Evolutionary conservation across 2,888 invertebrate species (phyloP), one percentile per base, ranked within the genome.

Genomic region (Scaptomyza polygonia): DNA sequence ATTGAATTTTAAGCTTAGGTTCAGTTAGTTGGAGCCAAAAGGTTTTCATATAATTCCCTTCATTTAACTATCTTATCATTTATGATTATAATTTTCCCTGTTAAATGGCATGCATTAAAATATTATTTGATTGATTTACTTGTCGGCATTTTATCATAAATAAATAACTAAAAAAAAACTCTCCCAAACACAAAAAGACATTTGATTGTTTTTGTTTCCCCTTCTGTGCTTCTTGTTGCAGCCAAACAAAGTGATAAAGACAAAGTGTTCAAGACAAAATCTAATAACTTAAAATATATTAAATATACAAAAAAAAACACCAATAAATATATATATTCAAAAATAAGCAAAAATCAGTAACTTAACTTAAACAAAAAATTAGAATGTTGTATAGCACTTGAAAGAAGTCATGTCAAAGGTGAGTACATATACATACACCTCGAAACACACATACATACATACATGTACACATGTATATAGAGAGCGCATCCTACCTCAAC

Each of bases 231-330:
- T 42, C 34, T 54, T 58, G 5, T 80, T 86, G 81, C 78, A 82
- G 81, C 78, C 81, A 80, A 77, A 72, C 69, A 70, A 80, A 82
- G 82, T 82, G 82, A 82, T 82, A 82, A 86, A 82, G 82, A 84
- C 86, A 86, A 86, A 84, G 82, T 82, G 82, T 82, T 82, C 82
- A 82, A 80, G 85, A 75, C 62, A 78, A 84, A 82, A 86, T 84
- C 75, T 84, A 76, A 83, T 81, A 86, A 71, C 63, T 66, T 55
- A 43, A 49, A 67, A 14, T 29, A 29, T 25, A 25, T 25, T 5
- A 25, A 5, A 25, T 25, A 25, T 25, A 25, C 25, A 21, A 2
- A 21, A 21, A 2, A 21, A 21, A 21, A 21, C 21, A 32, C 12
- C n/a, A 14, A 36, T 55, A 40, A 69, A 70, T 67, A 36, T 34